Evolutionary conservation across 2,888 invertebrate genomes (phyloP), one percentile per base, ranked within the genome.

Genomic region (Slavum lentiscoides): DNA sequence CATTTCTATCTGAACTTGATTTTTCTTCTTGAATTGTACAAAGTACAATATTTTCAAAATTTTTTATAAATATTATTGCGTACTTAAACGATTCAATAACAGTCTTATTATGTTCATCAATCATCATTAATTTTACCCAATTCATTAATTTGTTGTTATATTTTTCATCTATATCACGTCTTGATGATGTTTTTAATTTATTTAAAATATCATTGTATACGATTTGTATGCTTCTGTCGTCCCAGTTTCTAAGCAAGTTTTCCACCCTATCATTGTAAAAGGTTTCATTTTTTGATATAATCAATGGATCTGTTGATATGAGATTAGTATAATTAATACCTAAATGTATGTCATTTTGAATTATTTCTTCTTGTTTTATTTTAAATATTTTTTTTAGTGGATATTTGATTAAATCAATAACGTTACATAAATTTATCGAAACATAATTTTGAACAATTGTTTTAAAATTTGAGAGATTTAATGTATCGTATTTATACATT

Each of bases 401-500:
- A 0, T 7, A n/a, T 30, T n/a, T 76, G 0, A 68, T 6, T 2
- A 68, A 9, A 5, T 49, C n/a, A 15, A 68, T 49, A 7, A 61
- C 49, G 11, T 76, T 37, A 49, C 59, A 21, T 23, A 76, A 49
- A 6, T 59, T 68, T 43, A 11, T 37, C 1, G 19, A 30, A n/a
- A 68, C 49, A 76, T 76, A 61, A n/a, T 68, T 68, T 19, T 68
- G 19, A 0, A 76, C 0, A 7, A n/a, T 30, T 21, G 30, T 30
- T 49, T 15, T 49, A 17, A 49, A 9, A 13, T n/a, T 43, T 43
- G 15, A 11, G 13, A 76, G 8, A n/a, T 61, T 43, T 37, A 5
- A 6, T 21, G 4, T 49, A 68, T 76, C 19, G 9, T 61, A 76
- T 68, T 76, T 76, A 49, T 68, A 76, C n/a, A 61, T 11, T 30